Percentiles rank a stretch among this genome's conserved stretches.
phyloP scores from a whole-genome alignment of 2,797 vertebrate genomes.

The Psittacula derbiana region DNA sequence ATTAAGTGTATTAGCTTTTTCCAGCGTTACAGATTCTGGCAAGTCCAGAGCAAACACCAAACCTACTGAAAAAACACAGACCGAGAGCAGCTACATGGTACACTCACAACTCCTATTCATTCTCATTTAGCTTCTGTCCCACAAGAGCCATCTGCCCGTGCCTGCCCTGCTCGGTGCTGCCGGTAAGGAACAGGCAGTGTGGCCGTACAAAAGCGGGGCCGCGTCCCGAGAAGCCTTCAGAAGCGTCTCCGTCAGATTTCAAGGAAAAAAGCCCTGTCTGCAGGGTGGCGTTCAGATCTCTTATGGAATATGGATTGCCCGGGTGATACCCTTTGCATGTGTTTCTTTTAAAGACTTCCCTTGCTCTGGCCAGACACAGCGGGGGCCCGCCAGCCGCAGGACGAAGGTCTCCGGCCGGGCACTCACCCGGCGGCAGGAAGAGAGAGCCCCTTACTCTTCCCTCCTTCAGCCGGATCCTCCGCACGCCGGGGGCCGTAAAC shows the following conservation, averaged over 20 bases:
- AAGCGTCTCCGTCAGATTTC: rapidly evolving
- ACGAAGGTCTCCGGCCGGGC: neutral
- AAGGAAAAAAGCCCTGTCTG: neutral
- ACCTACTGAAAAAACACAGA: rapidly evolving
- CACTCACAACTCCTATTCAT: rapidly evolving
- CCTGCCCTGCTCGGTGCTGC: neutral
- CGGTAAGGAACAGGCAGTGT: rapidly evolving
- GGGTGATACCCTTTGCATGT: rapidly evolving
- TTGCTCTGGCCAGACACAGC: neutral
- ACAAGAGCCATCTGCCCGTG: neutral
- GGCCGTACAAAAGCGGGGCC: rapidly evolving
- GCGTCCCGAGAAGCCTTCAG: neutral
- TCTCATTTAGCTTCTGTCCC: neutral
- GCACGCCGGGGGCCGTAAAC: constrained; percentile 77
- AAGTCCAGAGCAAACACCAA: neutral
- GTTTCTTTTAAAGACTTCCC: neutral
- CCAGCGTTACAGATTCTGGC: neutral
- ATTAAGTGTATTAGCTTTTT: rapidly evolving
- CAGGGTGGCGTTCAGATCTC: rapidly evolving
- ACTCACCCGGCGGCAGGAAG: constrained; percentile 81
- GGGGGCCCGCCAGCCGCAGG: neutral
- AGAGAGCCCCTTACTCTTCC: constrained; percentile 77
- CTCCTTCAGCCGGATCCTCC: constrained; percentile 73
- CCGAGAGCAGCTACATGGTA: no score
- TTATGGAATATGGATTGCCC: rapidly evolving